phyloP scores from a whole-genome alignment of 2,113 vertebrate species.

The Carassius gibelio region DNA sequence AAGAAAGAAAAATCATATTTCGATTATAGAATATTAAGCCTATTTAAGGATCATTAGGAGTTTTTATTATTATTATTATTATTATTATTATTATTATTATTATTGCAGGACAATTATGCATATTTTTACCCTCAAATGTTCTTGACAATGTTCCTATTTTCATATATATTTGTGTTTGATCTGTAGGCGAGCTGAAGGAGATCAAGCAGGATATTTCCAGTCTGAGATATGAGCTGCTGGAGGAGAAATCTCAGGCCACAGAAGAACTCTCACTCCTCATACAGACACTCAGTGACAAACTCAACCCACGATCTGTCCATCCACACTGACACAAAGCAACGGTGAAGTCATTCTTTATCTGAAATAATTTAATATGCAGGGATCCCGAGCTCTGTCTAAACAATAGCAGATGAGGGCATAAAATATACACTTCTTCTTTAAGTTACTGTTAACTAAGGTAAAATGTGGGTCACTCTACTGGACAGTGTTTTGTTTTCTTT shows the following conservation, averaged over 20 bases:
- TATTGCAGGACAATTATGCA: neutral
- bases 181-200: conserved; percentile 86
- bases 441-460: neutral
- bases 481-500: too few species aligned
- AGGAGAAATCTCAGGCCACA: conserved; percentile 88
- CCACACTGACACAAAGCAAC: neutral
- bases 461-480: too few species aligned
- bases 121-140: neutral
- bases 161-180: neutral
- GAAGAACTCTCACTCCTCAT: conserved; percentile 85
- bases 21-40: neutral
- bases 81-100: too few species aligned
- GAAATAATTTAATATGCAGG: neutral
- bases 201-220: conserved; percentile 93
- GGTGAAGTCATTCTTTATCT: neutral
- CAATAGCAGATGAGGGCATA: neutral
- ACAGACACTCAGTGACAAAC: conserved; percentile 86
- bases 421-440: neutral
- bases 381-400: neutral
- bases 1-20: neutral
- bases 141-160: neutral
- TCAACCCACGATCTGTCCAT: conserved; percentile 61
- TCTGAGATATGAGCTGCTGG: conserved; percentile 87
- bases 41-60: neutral
- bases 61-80: too few species aligned